Evolutionary conservation across 2,888 invertebrate species (phyloP), one percentile per base, ranked within the genome.

Genomic region (Lasioglossum oenotherae): DNA sequence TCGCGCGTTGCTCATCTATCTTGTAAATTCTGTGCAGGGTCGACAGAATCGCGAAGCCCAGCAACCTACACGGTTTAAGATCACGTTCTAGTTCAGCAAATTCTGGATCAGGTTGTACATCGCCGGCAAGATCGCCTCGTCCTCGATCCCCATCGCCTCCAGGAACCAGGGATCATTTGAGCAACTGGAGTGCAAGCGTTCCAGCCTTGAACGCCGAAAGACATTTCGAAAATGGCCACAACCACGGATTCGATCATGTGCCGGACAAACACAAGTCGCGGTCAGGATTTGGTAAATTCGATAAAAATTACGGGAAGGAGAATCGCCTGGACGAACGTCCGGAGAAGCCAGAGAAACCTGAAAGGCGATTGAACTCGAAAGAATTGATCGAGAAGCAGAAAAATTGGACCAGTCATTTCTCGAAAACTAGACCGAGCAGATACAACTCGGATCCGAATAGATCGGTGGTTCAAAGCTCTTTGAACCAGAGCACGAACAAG

Each of bases 331-430:
- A 97, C 23, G 96, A 96, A 82, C 96, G 96, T 87, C 91, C 91
- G 0, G 96, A 96, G 78, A 98, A 98, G 94, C 98, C 98, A 0
- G 98, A 98, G 92, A 98, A 98, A 95, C 98, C 98, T 4, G 98
- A 98, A 94, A 96, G 98, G 81, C 97, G 97, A 93, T 97, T 98
- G 92, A 97, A 97, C 92, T 98, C 98, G 87, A 97, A 98, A 90
- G 98, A 98, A 95, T 96, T 98, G 80, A 98, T 98, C 90, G 98
- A 98, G 95, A 98, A 98, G 93, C 98, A 98, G 94, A 97, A 97
- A 94, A 98, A 98, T 95, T 98, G 98, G 98, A 98, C 98, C 49
- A 98, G 98, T 85, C 98, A 98, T 95, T 98, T 98, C 95, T 97
- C 97, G 84, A 98, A 98, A 96, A 96, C 97, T 77, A 97, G 97